Base-by-base conservation (phyloP, 2,113 vertebrate genomes). In the Rhineura floridana region DNA sequence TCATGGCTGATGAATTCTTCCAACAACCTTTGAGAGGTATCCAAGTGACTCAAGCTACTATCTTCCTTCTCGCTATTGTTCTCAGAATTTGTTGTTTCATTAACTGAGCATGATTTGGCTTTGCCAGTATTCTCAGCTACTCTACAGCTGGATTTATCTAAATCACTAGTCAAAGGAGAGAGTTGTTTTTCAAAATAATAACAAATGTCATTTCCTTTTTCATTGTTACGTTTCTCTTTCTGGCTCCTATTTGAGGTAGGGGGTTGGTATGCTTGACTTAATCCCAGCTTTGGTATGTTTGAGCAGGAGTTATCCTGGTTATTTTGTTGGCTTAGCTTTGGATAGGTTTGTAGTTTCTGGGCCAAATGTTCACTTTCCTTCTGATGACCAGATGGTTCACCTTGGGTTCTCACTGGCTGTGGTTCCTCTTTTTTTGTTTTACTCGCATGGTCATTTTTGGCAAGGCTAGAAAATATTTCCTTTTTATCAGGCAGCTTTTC, bases 1-100 rank as follows among this genome's bases (percentile, higher is more conserved):
- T 90, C 90, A 15, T 1, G 0, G 2, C 91, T 7, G n/a, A 19
- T 77, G 59, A 87, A 86, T 90, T 73, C 81, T 65, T 82, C 52
- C 21, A 39, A 86, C 2, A 21, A 62, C 1, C 33, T 48, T 42
- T 93, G 73, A 72, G 85, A 81, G 17, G 80, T 91, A 86, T 93
- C 89, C 21, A 91, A 55, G 85, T 93, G 84, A 63, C 83, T 95
- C 19, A 85, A 65, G 19, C 75, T 87, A 85, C 62, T 73, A 4
- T 4, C 84, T 84, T 65, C 75, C 28, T 89, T 78, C 2, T 12
- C 42, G 81, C 0, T 44, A 87, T 85, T 81, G 62, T 81, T 86
- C 84, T 55, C 12, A 1, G 81, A 33, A 79, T 23, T 85, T 39
- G 11, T 63, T 0, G 1, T 67, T 88, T 86, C 84, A 25, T 65